phyloP scores from a whole-genome alignment of 2,797 vertebrate genomes.

The Neomorphus geoffroyi region DNA sequence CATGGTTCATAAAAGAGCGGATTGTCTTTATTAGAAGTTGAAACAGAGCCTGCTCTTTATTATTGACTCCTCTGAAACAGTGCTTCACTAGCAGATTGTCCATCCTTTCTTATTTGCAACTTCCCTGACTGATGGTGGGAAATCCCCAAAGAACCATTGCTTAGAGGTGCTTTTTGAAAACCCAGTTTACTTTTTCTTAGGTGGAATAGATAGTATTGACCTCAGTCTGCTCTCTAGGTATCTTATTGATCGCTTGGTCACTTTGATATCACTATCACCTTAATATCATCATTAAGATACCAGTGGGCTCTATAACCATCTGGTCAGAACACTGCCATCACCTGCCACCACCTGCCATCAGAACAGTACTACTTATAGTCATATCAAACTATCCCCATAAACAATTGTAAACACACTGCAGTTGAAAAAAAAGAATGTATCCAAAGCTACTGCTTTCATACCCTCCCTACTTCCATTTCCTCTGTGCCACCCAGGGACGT shows the following conservation, averaged over 20 bases:
- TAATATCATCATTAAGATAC: not conserved
- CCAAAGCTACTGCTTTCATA: not conserved
- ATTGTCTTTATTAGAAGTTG: not conserved
- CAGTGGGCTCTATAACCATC: not conserved
- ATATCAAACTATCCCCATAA: not conserved
- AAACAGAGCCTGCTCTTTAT: not conserved
- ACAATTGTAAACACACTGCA: not conserved
- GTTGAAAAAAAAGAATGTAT: not conserved
- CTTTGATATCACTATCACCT: not conserved
- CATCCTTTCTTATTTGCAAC: not conserved
- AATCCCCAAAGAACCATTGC: not conserved
- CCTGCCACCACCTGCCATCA: not conserved
- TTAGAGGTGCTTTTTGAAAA: not conserved
- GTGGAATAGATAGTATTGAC: not conserved
- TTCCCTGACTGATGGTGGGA: not conserved
- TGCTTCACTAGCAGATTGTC: accelerated
- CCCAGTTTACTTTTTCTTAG: not conserved
- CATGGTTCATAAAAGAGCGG: accelerated
- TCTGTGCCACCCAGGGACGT: not conserved
- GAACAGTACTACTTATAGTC: not conserved
- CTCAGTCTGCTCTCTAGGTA: not conserved
- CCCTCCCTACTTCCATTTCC: not conserved
- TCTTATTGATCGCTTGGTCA: not conserved
- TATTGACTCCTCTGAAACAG: accelerated
- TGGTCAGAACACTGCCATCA: too few relatives aligned